Evolutionary conservation across 2,888 invertebrate species (phyloP).

Genomic region (Ceraclea dissimilis): DNA sequence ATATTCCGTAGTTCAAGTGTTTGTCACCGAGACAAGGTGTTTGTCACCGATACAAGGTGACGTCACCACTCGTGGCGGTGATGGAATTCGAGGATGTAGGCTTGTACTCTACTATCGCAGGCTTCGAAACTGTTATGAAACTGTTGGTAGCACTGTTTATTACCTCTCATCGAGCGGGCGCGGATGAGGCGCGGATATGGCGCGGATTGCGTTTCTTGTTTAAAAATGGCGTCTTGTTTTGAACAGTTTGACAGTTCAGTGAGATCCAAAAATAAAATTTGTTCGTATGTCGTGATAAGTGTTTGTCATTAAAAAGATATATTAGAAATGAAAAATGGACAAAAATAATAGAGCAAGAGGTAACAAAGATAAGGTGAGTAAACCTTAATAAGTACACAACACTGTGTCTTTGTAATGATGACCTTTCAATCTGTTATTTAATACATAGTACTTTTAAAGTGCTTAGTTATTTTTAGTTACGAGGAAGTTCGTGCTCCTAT

Average conservation of each 20-base stretch:
- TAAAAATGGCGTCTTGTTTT: slow-evolving; percentile 23
- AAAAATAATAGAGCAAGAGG: not conserved
- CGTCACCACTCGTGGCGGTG: too few relatives aligned
- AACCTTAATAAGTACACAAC: not conserved
- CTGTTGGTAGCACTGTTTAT: too few relatives aligned
- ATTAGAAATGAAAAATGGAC: slow-evolving; percentile 1
- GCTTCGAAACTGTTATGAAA: too few relatives aligned
- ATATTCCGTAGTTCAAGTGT: too few relatives aligned
- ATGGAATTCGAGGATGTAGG: too few relatives aligned
- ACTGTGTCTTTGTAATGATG: slow-evolving; percentile 1
- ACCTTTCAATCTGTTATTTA: slow-evolving; percentile 21
- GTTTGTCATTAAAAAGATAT: not conserved
- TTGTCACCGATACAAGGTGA: too few relatives aligned
- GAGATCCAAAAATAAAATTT: slow-evolving; percentile 7
- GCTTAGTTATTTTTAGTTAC: slow-evolving; percentile 24
- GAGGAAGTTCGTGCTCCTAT: slow-evolving; percentile 16
- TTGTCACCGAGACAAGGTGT: too few relatives aligned
- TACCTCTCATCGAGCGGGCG: too few relatives aligned
- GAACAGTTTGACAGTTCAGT: slow-evolving; percentile 19
- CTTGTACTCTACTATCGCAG: too few relatives aligned
- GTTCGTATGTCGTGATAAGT: not conserved
- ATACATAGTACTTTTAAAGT: slow-evolving; percentile 13
- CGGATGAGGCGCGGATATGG: too few relatives aligned
- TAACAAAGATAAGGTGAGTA: not conserved
- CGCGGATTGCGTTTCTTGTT: slow-evolving; percentile 4